Conservation (phyloP, 1,140 invertebrate genomes). For the Aphaenogaster rudis region DNA sequence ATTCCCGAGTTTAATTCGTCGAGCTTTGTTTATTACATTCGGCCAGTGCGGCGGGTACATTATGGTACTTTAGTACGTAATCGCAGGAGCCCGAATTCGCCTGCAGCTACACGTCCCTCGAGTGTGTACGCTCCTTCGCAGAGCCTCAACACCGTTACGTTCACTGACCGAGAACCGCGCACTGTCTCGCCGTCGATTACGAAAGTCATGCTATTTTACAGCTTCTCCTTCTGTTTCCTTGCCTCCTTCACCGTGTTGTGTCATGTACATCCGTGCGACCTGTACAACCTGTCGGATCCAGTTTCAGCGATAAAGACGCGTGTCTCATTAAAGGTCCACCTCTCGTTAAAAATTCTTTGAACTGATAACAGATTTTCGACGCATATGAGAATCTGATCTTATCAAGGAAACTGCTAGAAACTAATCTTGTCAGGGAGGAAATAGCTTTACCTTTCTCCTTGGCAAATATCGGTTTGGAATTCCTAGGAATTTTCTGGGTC, state of each 20-base stretch:
- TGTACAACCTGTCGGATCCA: not conserved
- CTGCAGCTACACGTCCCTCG: not conserved
- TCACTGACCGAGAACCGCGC: constrained; percentile 79
- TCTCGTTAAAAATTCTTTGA: not conserved
- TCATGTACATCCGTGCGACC: constrained; percentile 40
- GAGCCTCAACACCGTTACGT: constrained; percentile 78
- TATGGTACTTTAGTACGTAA: constrained; percentile 43
- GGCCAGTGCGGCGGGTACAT: not conserved
- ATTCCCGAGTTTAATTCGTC: constrained; percentile 10
- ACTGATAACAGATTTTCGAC: not conserved
- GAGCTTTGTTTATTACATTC: constrained; percentile 35
- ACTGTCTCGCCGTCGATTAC: constrained; percentile 67
- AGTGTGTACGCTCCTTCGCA: constrained; percentile 55
- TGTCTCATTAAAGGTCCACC: not conserved
- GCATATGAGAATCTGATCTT: not conserved
- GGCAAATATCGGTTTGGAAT: no score
- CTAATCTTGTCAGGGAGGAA: no score
- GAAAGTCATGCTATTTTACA: constrained; percentile 73
- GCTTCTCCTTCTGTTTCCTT: constrained; percentile 65
- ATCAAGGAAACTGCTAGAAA: no score
- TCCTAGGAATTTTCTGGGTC: no score
- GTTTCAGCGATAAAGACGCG: not conserved
- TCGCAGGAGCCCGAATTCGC: constrained; percentile 21
- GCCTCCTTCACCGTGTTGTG: not conserved
- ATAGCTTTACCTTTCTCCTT: not conserved